Evolutionary conservation across 2,888 invertebrate genomes (phyloP).

Genomic region (Drosophila mayaguana): DNA sequence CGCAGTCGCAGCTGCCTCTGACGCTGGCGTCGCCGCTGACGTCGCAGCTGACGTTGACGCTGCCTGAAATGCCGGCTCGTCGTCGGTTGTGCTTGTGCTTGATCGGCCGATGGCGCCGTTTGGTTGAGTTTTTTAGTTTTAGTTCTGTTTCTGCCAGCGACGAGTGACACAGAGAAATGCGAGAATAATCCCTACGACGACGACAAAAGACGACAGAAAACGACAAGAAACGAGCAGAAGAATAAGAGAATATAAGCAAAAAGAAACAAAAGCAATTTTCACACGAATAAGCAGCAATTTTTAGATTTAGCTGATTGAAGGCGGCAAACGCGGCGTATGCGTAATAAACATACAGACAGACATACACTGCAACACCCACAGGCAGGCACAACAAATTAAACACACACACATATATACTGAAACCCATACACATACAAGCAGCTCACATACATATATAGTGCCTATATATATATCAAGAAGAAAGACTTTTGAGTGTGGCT

Average conservation of each 20-base stretch:
- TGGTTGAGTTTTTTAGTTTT: constrained; percentile 69
- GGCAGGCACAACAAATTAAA: constrained; percentile 42
- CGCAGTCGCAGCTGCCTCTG: constrained; percentile 12
- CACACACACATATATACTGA: constrained; percentile 18
- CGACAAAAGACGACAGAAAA: constrained; percentile 30
- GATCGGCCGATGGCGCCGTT: constrained; percentile 47
- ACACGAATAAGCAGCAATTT: constrained; percentile 56
- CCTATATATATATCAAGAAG: constrained; percentile 13
- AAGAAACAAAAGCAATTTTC: constrained; percentile 24
- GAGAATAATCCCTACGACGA: constrained; percentile 39
- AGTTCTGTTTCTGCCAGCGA: constrained; percentile 76
- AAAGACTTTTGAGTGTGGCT: constrained; percentile 38
- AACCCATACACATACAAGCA: constrained; percentile 21
- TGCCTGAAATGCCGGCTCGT: constrained; percentile 66
- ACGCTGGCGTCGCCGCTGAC: constrained; percentile 20
- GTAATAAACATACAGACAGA: constrained; percentile 54
- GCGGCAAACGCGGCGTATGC: constrained; percentile 57
- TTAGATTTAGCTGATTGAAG: constrained; percentile 66
- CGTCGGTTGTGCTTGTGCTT: constrained; percentile 45
- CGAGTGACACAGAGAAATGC: constrained; percentile 69
- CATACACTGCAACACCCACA: constrained; percentile 31
- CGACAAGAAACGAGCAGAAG: constrained; percentile 40
- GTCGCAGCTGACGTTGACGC: constrained; percentile 24
- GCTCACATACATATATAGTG: constrained; percentile 9
- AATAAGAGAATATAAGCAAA: not conserved